Evolutionary conservation across 1,140 invertebrate genomes (phyloP).

Genomic region (Ridgeia piscesae): DNA sequence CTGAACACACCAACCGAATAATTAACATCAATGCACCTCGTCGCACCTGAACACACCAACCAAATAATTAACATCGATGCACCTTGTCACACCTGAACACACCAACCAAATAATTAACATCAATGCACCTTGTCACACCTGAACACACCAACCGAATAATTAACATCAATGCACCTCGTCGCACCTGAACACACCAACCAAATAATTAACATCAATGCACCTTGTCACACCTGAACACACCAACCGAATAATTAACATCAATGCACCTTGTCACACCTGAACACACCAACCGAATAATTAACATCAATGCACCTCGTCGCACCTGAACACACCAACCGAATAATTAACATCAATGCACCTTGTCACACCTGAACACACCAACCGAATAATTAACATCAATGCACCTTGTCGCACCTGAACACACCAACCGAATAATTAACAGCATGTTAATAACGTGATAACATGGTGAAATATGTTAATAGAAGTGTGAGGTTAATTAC

Average conservation of each 20-base stretch:
- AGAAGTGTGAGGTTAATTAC: background rate
- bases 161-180: constrained; percentile 3
- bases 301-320: constrained; percentile 2
- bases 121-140: constrained; percentile 19
- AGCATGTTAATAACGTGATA: background rate
- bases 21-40: background rate
- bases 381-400: constrained; percentile 9
- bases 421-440: background rate
- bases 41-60: too few species aligned
- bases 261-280: constrained; percentile 15
- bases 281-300: too few species aligned
- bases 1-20: too few species aligned
- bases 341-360: background rate
- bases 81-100: constrained; percentile 20
- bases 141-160: too few species aligned
- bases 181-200: too few species aligned
- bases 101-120: too few species aligned
- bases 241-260: constrained; percentile 13
- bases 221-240: constrained; percentile 23
- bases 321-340: too few species aligned
- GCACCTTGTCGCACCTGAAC: constrained; percentile 14
- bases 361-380: too few species aligned
- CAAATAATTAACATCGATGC: background rate
- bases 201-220: background rate
- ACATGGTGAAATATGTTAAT: background rate